Evolutionary conservation across 2,797 vertebrate genomes (phyloP).

Genomic region (Pantherophis vulpinus): DNA sequence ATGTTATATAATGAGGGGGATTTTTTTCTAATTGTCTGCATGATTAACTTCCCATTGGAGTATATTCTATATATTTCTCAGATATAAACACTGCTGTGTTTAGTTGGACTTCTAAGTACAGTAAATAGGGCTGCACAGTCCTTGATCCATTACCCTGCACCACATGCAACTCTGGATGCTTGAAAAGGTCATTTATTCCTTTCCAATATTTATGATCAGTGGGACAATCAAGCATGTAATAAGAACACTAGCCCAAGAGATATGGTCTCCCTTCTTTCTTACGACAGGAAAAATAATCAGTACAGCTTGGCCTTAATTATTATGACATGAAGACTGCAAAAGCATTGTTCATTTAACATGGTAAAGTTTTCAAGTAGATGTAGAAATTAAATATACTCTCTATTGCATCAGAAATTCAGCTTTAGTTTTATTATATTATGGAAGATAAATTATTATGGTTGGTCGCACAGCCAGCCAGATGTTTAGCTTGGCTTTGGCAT

Average conservation of each 20-base stretch:
- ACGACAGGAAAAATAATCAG: neutral
- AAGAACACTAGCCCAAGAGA: neutral
- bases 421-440: neutral
- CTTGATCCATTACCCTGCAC: neutral
- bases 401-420: neutral
- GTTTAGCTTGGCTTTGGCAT: neutral
- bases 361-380: neutral
- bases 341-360: neutral
- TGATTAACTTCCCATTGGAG: neutral
- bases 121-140: neutral
- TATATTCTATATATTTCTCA: neutral
- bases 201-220: neutral
- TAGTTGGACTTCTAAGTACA: neutral
- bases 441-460: neutral
- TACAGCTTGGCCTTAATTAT: neutral
- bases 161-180: neutral
- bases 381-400: neutral
- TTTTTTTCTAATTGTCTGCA: neutral
- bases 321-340: neutral
- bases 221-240: neutral
- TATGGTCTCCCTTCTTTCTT: neutral
- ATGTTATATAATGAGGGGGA: neutral
- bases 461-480: neutral
- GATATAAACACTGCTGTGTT: neutral
- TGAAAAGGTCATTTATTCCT: neutral